These are phyloP conservation scores for Zaprionus taronus DNA, from an alignment of 1,140 invertebrate genomes.

Conservation along the genomic window DNA sequence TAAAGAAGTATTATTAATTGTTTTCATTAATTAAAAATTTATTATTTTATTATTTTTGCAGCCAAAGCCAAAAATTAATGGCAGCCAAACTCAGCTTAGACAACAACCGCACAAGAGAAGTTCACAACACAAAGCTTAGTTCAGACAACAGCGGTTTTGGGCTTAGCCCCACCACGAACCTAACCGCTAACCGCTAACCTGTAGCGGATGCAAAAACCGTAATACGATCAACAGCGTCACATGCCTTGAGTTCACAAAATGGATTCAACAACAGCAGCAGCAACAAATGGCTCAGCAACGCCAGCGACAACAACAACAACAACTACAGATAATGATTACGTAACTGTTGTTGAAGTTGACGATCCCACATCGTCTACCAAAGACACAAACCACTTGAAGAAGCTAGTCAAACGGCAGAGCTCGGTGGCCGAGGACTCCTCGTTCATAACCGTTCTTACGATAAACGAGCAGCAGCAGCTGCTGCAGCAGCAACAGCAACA, in stretches of 20 bases:
- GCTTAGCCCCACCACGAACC: constrained; percentile 10
- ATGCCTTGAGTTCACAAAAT: constrained; percentile 37
- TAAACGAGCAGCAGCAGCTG: constrained; percentile 72
- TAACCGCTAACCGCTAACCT: neutral
- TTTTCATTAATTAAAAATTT: neutral
- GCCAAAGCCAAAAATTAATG: constrained; percentile 12
- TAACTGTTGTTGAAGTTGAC: constrained; percentile 90
- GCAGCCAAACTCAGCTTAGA: constrained; percentile 27
- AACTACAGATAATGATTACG: constrained; percentile 85
- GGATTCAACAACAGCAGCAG: constrained; percentile 37
- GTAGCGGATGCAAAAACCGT: constrained; percentile 20
- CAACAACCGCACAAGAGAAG: constrained; percentile 36
- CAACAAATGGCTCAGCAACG: constrained; percentile 23
- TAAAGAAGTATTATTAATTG: neutral
- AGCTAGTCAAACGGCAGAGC: constrained; percentile 84
- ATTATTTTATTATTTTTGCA: constrained; percentile 9
- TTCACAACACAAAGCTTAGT: constrained; percentile 33
- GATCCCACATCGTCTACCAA: constrained; percentile 77
- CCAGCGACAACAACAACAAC: constrained; percentile 39
- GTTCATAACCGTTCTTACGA: constrained; percentile 79
- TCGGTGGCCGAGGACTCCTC: constrained; percentile 76
- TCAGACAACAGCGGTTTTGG: constrained; percentile 13
- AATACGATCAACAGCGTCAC: constrained; percentile 26
- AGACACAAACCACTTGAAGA: constrained; percentile 75
- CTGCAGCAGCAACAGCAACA: constrained; percentile 57